These are phyloP conservation scores for Sesia apiformis DNA, from an alignment of 2,888 invertebrate species.

Conservation along the genomic window DNA sequence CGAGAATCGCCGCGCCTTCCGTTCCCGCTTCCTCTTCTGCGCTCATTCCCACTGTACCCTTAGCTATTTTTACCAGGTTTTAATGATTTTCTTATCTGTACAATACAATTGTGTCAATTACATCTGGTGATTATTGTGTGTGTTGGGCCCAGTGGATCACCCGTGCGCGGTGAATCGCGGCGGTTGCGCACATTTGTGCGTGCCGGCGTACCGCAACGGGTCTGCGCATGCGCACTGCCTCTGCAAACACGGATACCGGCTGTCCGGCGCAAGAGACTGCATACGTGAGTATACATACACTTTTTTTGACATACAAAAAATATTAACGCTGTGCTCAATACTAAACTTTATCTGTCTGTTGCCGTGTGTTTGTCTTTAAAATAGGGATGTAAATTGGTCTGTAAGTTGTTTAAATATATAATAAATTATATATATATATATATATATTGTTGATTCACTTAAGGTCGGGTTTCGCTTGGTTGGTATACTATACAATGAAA, in stretches of 20 bases:
- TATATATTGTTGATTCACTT: too few relatives aligned
- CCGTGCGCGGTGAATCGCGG: slow-evolving; percentile 80
- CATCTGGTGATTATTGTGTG: background rate
- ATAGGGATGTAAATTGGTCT: too few relatives aligned
- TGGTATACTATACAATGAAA: too few relatives aligned
- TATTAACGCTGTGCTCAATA: background rate
- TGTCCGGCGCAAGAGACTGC: slow-evolving; percentile 76
- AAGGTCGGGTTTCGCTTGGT: too few relatives aligned
- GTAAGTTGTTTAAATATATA: too few relatives aligned
- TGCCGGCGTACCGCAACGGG: slow-evolving; percentile 71
- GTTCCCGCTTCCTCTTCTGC: too few relatives aligned
- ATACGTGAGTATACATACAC: slow-evolving; percentile 53
- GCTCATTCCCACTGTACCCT: too few relatives aligned
- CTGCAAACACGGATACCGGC: slow-evolving; percentile 82
- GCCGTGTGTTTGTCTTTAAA: too few relatives aligned
- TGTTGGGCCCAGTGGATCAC: slow-evolving; percentile 61
- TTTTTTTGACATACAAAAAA: background rate
- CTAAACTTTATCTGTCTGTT: background rate
- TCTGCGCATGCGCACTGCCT: slow-evolving; percentile 77
- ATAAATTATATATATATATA: too few relatives aligned
- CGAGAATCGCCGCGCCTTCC: too few relatives aligned
- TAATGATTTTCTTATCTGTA: too few relatives aligned
- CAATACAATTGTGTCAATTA: background rate
- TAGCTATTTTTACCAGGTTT: too few relatives aligned
- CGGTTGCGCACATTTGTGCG: slow-evolving; percentile 85